A percentile compares a stretch with the other conserved stretches of the same genome.
Conservation (phyloP, 1,140 invertebrate species). For the Colletes latitarsis region DNA sequence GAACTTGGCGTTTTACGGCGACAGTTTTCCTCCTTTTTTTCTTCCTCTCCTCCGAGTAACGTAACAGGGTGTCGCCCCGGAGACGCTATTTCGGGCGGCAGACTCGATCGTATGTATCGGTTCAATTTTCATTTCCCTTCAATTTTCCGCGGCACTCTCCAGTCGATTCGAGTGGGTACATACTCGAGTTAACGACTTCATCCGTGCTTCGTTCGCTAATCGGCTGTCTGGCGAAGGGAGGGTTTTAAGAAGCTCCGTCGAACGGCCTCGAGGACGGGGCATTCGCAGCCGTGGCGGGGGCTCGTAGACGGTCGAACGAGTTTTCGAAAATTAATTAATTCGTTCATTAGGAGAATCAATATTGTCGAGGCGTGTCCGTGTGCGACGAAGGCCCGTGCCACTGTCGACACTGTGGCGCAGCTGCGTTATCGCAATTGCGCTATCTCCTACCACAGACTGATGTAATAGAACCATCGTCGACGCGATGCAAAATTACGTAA, state of each 20-base stretch:
- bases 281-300: not conserved
- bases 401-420: too few species aligned
- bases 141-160: constrained; percentile 63
- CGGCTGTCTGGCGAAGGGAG: constrained; percentile 9
- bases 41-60: not conserved
- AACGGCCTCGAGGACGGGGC: not conserved
- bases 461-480: not conserved
- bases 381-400: too few species aligned
- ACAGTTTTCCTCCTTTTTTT: constrained; percentile 1
- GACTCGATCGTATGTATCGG: constrained; percentile 51
- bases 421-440: not conserved
- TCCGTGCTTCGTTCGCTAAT: constrained; percentile 53
- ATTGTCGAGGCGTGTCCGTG: constrained; percentile 39
- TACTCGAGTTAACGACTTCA: constrained; percentile 76
- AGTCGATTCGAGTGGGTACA: constrained; percentile 70
- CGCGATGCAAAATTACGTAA: not conserved
- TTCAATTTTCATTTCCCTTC: constrained; percentile 68
- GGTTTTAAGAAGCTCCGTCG: constrained; percentile 27
- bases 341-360: constrained; percentile 67
- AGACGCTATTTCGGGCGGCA: constrained; percentile 31
- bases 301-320: constrained; percentile 28
- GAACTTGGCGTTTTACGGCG: not conserved
- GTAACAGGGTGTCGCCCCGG: not conserved
- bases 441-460: not conserved
- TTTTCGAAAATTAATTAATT: constrained; percentile 69